A percentile compares a stretch with the other conserved stretches of the same genome.
phyloP scores from a whole-genome alignment of 2,797 vertebrate genomes.

The Sciurus carolinensis region DNA sequence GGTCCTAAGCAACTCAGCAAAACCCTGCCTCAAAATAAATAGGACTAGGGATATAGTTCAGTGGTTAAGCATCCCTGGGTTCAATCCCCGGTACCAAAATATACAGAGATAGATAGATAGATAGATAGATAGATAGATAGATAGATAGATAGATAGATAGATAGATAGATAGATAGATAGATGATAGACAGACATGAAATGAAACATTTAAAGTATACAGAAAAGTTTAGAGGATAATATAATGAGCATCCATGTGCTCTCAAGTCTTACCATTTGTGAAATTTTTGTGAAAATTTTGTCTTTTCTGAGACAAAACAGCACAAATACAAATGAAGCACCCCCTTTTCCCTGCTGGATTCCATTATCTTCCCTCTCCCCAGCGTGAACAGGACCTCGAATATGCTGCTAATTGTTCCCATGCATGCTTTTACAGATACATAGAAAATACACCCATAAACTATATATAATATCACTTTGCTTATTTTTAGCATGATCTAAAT shows the following conservation, averaged over 20 bases:
- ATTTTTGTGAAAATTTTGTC: not conserved
- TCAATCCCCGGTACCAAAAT: no score
- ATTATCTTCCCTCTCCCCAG: not conserved
- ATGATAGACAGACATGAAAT: not conserved
- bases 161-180: no score
- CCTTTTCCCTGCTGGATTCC: not conserved
- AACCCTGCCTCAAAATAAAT: no score
- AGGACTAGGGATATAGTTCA: no score
- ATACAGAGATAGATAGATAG: no score
- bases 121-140: no score
- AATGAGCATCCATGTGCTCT: not conserved
- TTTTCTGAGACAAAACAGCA: not conserved
- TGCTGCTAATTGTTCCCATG: not conserved
- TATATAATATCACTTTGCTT: conserved; percentile 59
- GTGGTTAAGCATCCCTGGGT: no score
- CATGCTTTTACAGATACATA: conserved; percentile 37
- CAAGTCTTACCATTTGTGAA: not conserved
- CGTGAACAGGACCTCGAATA: not conserved
- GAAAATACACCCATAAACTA: conserved; percentile 56
- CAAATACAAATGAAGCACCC: not conserved
- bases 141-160: no score
- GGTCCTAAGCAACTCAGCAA: no score
- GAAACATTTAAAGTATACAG: not conserved
- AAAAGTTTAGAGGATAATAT: not conserved
- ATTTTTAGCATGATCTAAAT: conserved; percentile 72